Conservation (phyloP, 92 coral and sea anemone species). For the Porites divaricata region DNA sequence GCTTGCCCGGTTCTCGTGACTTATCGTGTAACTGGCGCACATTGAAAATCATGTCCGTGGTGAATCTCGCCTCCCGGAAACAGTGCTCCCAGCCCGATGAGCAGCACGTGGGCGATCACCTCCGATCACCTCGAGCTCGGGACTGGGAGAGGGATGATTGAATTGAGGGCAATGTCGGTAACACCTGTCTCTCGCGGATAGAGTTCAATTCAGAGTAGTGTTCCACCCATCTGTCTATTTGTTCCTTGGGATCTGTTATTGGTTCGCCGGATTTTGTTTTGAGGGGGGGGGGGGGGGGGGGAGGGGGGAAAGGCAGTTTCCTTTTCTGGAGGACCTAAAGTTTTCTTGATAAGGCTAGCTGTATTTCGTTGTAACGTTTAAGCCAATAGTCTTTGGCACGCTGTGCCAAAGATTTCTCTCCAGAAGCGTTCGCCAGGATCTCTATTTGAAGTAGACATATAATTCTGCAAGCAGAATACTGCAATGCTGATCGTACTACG, state of each 20-base stretch:
- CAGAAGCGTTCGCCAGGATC: background rate
- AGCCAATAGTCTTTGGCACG: too few species aligned
- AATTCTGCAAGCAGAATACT: too few species aligned
- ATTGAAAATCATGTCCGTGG: background rate
- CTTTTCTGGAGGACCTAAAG: background rate
- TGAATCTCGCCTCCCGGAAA: background rate
- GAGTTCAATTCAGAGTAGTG: conserved; percentile 30
- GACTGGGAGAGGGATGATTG: conserved; percentile 2
- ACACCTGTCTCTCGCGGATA: conserved; percentile 21
- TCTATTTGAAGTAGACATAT: too few species aligned
- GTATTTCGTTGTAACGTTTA: too few species aligned
- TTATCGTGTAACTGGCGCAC: conserved; percentile 53
- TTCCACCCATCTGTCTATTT: conserved; percentile 29
- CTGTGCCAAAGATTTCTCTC: too few species aligned
- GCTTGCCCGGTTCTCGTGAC: conserved; percentile 44
- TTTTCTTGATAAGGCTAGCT: too few species aligned
- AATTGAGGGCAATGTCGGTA: conserved; percentile 7
- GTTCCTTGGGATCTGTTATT: conserved; percentile 5
- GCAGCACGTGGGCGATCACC: background rate
- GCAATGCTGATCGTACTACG: too few species aligned
- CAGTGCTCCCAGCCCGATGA: too few species aligned
- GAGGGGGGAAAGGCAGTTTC: too few species aligned
- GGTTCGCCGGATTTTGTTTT: background rate
- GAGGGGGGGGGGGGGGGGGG: background rate
- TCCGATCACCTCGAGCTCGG: background rate